Evolutionary conservation across 2,888 invertebrate genomes (phyloP).

Genomic region (Spilosoma lubricipeda): DNA sequence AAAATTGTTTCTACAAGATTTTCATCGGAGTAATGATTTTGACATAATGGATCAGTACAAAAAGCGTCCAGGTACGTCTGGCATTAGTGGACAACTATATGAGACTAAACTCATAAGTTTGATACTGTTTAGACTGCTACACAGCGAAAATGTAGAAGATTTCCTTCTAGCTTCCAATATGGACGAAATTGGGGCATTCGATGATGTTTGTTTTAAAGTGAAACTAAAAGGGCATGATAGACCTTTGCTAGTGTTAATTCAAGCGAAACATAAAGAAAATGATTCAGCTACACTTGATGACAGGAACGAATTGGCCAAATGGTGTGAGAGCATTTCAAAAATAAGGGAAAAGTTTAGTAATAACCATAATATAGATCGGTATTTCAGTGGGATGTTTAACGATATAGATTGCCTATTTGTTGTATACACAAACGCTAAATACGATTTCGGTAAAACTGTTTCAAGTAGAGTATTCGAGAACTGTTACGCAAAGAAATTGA

Average conservation of each 20-base stretch:
- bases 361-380: slow-evolving; percentile 12
- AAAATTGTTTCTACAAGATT: background rate
- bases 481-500: background rate
- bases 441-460: slow-evolving; percentile 16
- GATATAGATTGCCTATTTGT: slow-evolving; percentile 33
- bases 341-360: slow-evolving; percentile 27
- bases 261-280: slow-evolving; percentile 42
- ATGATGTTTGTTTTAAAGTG: slow-evolving; percentile 42
- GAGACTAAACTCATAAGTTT: slow-evolving; percentile 45
- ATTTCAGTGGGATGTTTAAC: slow-evolving; percentile 26
- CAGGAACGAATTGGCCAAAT: slow-evolving; percentile 27
- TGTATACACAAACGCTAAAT: slow-evolving; percentile 38
- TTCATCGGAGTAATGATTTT: background rate
- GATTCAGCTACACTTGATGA: slow-evolving; percentile 15
- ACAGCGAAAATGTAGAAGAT: slow-evolving; percentile 22
- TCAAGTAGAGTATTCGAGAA: background rate
- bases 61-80: slow-evolving; percentile 35
- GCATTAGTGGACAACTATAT: slow-evolving; percentile 44
- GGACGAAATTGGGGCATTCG: slow-evolving; percentile 40
- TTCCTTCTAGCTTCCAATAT: slow-evolving; percentile 42
- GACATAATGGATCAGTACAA: slow-evolving; percentile 7
- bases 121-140: slow-evolving; percentile 32
- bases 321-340: slow-evolving; percentile 29
- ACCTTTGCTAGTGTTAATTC: slow-evolving; percentile 34
- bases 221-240: slow-evolving; percentile 19